Evolutionary conservation across 2,888 invertebrate species (phyloP).

Genomic region (Rhogogaster chlorosoma): DNA sequence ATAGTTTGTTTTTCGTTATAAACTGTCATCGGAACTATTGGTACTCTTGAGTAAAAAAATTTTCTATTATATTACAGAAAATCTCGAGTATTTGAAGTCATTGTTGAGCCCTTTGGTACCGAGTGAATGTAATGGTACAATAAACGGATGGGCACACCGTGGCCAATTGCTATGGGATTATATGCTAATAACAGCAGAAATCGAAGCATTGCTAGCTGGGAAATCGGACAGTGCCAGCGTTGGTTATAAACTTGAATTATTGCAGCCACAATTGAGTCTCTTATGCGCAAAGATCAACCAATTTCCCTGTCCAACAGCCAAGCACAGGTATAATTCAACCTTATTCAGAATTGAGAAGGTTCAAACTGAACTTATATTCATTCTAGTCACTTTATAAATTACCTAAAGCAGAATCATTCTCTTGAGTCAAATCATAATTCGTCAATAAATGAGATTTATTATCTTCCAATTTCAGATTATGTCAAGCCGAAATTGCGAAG

Average conservation of each 20-base stretch:
- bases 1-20: background rate
- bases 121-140: slow-evolving; percentile 79
- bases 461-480: slow-evolving; percentile 75
- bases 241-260: slow-evolving; percentile 78
- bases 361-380: background rate
- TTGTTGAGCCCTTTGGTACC: slow-evolving; percentile 82
- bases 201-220: slow-evolving; percentile 71
- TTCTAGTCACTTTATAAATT: background rate
- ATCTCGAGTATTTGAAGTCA: slow-evolving; percentile 83
- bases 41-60: background rate
- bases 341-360: background rate
- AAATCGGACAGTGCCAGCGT: slow-evolving; percentile 68
- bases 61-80: slow-evolving; percentile 78
- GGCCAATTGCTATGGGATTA: slow-evolving; percentile 88
- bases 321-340: slow-evolving; percentile 77
- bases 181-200: slow-evolving; percentile 84
- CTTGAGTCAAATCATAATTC: too few relatives aligned
- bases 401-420: too few relatives aligned
- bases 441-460: background rate
- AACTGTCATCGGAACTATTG: background rate
- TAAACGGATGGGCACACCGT: slow-evolving; percentile 87
- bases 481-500: slow-evolving; percentile 82
- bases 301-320: slow-evolving; percentile 78
- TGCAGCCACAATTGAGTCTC: slow-evolving; percentile 79
- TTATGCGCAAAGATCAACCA: slow-evolving; percentile 79